These are phyloP conservation scores for Artemia sinica DNA, from an alignment of 2,888 invertebrate genomes.

Conservation along the genomic window DNA sequence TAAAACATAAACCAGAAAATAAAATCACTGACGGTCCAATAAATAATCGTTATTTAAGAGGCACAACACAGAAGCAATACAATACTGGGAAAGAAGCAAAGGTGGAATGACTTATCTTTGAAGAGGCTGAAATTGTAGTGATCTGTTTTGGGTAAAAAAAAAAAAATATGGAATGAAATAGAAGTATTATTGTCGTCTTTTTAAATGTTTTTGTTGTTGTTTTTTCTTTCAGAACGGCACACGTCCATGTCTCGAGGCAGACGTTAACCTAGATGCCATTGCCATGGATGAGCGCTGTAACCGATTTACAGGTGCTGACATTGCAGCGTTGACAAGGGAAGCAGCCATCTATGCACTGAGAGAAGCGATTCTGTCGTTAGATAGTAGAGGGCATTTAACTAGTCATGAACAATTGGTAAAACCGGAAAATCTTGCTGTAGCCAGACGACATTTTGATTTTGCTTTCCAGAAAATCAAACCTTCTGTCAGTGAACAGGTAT, in stretches of 20 bases:
- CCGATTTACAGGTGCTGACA: slow-evolving; percentile 82
- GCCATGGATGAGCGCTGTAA: slow-evolving; percentile 47
- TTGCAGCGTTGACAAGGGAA: slow-evolving; percentile 71
- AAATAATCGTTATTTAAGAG: too few species aligned
- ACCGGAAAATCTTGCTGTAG: slow-evolving; percentile 40
- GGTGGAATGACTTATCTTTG: too few species aligned
- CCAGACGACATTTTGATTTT: slow-evolving; percentile 50
- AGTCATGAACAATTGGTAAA: slow-evolving; percentile 25
- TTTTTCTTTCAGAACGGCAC: slow-evolving; percentile 48
- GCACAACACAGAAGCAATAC: too few species aligned
- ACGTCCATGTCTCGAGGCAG: slow-evolving; percentile 51
- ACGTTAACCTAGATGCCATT: slow-evolving; percentile 53
- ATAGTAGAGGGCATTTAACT: not conserved
- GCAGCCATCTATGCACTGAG: slow-evolving; percentile 64
- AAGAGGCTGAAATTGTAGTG: too few species aligned
- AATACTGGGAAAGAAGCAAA: too few species aligned
- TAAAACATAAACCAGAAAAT: too few species aligned
- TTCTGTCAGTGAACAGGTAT: slow-evolving; percentile 58
- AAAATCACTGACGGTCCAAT: too few species aligned
- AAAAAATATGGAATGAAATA: too few species aligned
- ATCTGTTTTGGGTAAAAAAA: too few species aligned
- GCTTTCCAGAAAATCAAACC: slow-evolving; percentile 66
- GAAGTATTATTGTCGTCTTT: too few species aligned
- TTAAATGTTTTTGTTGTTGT: slow-evolving; percentile 15
- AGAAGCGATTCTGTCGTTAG: slow-evolving; percentile 42